Evolutionary conservation across 2,797 vertebrate genomes (phyloP).

Genomic region (Enteromius anoplus): DNA sequence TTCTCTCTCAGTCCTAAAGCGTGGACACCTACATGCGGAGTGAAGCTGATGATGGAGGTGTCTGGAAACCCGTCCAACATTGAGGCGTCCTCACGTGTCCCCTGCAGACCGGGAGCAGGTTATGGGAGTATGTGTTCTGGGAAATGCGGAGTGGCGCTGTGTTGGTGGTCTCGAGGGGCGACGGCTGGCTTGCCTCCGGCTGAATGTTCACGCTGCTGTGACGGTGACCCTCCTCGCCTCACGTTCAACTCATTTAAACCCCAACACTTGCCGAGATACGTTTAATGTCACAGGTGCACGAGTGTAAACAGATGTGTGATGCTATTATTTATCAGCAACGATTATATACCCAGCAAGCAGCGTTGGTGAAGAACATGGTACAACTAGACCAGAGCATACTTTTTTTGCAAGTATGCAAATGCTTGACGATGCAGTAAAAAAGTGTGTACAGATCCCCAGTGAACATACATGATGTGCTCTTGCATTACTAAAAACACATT

Average conservation of each 20-base stretch:
- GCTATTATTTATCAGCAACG: background rate
- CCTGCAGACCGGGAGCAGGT: slow-evolving; percentile 42
- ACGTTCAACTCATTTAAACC: slow-evolving; percentile 45
- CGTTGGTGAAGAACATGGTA: background rate
- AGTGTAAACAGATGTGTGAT: background rate
- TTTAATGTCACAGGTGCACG: slow-evolving; percentile 3
- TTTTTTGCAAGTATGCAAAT: background rate
- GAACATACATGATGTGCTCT: background rate
- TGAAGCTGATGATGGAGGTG: slow-evolving; percentile 36
- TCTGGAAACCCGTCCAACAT: slow-evolving; percentile 29
- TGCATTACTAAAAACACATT: background rate
- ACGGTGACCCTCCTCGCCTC: slow-evolving; percentile 62
- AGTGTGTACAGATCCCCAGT: background rate
- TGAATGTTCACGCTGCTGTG: slow-evolving; percentile 56
- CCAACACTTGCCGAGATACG: slow-evolving; percentile 13
- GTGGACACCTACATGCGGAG: background rate
- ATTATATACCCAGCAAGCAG: background rate
- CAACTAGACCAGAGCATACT: background rate
- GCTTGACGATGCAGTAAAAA: background rate
- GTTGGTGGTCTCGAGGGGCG: slow-evolving; percentile 50
- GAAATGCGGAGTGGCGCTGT: slow-evolving; percentile 52
- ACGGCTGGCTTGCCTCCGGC: slow-evolving; percentile 46
- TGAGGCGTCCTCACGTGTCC: slow-evolving; percentile 25
- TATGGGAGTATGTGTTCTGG: slow-evolving; percentile 52
- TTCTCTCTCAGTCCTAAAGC: background rate